These are phyloP conservation scores for Rattus rattus DNA, from an alignment of 2,113 vertebrate species.

Conservation along the genomic window DNA sequence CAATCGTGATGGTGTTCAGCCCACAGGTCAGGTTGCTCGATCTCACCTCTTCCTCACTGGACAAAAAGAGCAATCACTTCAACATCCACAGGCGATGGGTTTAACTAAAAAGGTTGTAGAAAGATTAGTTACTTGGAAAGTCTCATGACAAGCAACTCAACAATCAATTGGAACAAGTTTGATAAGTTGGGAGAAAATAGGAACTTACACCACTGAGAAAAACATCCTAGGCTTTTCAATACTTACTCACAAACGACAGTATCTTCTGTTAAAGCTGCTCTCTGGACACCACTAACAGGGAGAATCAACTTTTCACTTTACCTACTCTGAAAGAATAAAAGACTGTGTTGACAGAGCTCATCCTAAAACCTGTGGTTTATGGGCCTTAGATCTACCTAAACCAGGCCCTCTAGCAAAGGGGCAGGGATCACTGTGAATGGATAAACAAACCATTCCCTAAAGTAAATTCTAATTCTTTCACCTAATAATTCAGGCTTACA, in stretches of 20 bases:
- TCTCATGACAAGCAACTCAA: background rate
- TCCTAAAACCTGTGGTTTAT: background rate
- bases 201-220: background rate
- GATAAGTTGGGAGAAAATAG: background rate
- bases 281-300: background rate
- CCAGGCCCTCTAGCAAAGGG: background rate
- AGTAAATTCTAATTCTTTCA: constrained; percentile 72
- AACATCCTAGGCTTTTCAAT: background rate
- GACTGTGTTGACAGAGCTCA: constrained; percentile 20
- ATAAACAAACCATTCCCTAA: constrained; percentile 76
- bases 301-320: constrained; percentile 8
- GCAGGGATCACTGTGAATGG: constrained; percentile 64
- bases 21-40: background rate
- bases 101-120: background rate
- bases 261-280: background rate
- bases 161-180: background rate
- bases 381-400: background rate
- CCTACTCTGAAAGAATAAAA: constrained; percentile 20
- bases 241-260: background rate
- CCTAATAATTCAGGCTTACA: constrained; percentile 73
- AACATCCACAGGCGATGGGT: background rate
- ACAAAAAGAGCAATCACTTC: background rate
- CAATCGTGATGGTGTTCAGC: background rate
- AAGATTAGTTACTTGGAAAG: background rate
- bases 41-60: background rate